Evolutionary conservation across 2,888 invertebrate species (phyloP), one percentile per base, ranked within the genome.

Genomic region (Noctua janthina): DNA sequence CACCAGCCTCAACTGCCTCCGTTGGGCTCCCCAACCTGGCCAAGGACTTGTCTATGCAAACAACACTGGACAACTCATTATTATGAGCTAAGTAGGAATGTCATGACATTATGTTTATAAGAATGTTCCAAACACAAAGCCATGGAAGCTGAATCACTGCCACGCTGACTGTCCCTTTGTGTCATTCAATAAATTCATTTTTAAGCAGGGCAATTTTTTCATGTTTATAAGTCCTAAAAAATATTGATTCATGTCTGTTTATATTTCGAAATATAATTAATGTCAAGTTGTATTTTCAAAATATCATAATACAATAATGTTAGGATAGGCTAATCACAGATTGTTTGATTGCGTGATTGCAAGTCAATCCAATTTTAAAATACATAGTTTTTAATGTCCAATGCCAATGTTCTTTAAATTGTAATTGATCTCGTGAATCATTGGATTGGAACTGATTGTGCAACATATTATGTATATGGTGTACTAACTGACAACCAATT

Each of bases 21-120:
- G 98, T 77, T 99, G 99, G 99, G 97, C 98, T 77, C 99, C 99
- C 0, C 97, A 97, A 71, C 98, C 98, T 0, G 99, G 99, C 0
- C 98, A 98, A 92, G 99, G 99, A 3, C 97, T 99, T 79, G 98
- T 98, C 74, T 99, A 98, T 94, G 99, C 98, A 43, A 99, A 99
- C 88, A 99, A 98, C 93, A 98, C 98, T 35, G 99, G 99, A 76
- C 98, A 98, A 91, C 97, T 99, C 85, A 98, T 98, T 91, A 97
- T 98, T 90, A 97, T 98, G 93, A 97, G 97, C 90, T 97, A 97
- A 95, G 90, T 90, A 69, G 74, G 78, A 75, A 75, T 54, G 43
- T 67, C 81, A 70, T 72, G 74, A 82, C 76, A 78, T 64, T 64
- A 74, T 62, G 59, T 79, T 66, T 80, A 71, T 68, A 82, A 66